Evolutionary conservation across 2,888 invertebrate genomes (phyloP), one percentile per base, ranked within the genome.

Genomic region (Danaus chrysippus): DNA sequence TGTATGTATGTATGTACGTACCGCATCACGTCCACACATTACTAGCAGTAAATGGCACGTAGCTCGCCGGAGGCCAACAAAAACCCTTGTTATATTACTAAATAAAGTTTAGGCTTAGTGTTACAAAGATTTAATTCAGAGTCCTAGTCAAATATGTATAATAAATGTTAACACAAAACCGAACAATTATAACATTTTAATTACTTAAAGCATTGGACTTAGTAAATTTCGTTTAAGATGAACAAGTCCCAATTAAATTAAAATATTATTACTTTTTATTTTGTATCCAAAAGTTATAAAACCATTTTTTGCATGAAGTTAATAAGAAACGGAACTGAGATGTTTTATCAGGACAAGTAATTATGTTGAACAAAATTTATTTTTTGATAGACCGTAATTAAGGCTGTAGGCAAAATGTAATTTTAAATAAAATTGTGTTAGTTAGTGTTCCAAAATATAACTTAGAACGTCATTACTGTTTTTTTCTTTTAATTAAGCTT

Each of bases 341-440:
- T 56, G 60, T 42, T 63, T 63, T 63, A 68, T 62, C 56, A 62
- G 53, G 60, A 58, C 56, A 54, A 64, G 58, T 64, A 66, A 68
- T 63, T 68, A 56, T 59, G 60, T 60, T 54, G 54, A 43, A 63
- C 58, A 56, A 65, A 65, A 67, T 62, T 58, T 34, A 56, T 55
- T 62, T 61, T 64, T 64, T 58, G 43, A 56, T 56, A 58, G 34
- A 63, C 63, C 46, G 17, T 60, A 53, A 66, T 62, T 62, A 60
- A 19, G 54, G 44, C 34, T 42, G 54, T 54, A 15, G 53, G 54
- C 63, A 17, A 34, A n/a, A 46, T 46, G 12, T 46, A 9, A 17
- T 49, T 49, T 49, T 17, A 10, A 17, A 10, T 11, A 17, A 49
- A 34, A 34, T 23, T 34, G 23, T 34, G 23, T 49, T 49, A 13